Base-by-base conservation (phyloP, 2,797 vertebrate species). In the Diplodus sargus region DNA sequence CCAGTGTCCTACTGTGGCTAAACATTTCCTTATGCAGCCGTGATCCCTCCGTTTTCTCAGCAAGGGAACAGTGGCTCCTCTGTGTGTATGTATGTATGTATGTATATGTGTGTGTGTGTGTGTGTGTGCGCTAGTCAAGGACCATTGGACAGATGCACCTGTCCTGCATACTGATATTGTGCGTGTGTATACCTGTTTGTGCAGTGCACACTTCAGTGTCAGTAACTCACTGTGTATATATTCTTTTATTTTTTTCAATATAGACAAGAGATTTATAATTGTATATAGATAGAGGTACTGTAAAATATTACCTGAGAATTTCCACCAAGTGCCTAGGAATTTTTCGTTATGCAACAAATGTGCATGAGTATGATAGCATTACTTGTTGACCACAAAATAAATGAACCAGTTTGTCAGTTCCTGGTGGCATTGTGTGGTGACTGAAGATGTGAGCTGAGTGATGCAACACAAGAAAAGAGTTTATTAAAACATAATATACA, bases 281-380 rank as follows among this genome's bases (percentile, higher is more conserved):
- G 81, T 92, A 91, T 62, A 85, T 83, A 89, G 62, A 67, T 84
- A 69, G 75, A 90, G 91, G 91, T 92, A 93, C 90, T 90, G 85
- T 90, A 90, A 86, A 79, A 85, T 86, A 87, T 78, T 74, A 78
- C 76, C 85, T 70, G 85, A 88, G 81, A 89, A 84, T 75, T 79
- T 76, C 90, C 92, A 93, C 89, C 67, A 94, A 93, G 94, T 95
- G 94, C 94, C 94, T 93, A 65, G 70, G 69, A 76, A 66, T 80
- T 71, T 63, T 74, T 79, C 34, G 57, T 85, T 89, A 89, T 93
- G 91, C 90, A 89, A 88, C 61, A 45, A 48, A 70, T 77, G 70
- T 86, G 85, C 84, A 87, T 68, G 66, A 82, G 76, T 79, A 66
- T 89, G 70, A 87, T 69, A 85, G 87, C 84, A 88, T 91, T 88